Evolutionary conservation across 2,888 invertebrate species (phyloP).

Genomic region (Thecophora atra): DNA sequence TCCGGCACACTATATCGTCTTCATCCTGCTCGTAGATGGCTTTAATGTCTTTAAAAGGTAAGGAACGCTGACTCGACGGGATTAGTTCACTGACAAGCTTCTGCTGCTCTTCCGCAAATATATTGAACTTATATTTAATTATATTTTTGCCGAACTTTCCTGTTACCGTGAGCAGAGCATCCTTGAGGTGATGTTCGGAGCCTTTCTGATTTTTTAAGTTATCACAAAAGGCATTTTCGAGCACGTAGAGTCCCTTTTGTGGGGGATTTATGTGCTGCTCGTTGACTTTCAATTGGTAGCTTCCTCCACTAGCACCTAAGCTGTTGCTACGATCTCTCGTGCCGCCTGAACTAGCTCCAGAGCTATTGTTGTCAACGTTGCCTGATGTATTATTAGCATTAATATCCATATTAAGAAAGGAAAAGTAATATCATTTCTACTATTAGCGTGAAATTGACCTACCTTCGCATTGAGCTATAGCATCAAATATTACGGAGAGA

Average conservation of each 20-base stretch:
- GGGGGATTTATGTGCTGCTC: conserved; percentile 36
- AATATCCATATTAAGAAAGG: no score
- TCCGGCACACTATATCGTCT: conserved; percentile 61
- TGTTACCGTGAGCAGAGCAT: conserved; percentile 63
- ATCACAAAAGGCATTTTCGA: conserved; percentile 65
- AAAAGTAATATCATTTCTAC: neutral
- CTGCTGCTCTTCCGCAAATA: conserved; percentile 64
- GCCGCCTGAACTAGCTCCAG: conserved; percentile 60
- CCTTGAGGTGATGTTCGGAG: conserved; percentile 61
- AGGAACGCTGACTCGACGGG: conserved; percentile 59
- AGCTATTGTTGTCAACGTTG: conserved; percentile 59
- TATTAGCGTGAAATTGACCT: conserved; percentile 19
- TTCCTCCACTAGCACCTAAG: conserved; percentile 40
- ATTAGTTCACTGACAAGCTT: conserved; percentile 62
- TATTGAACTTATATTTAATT: conserved; percentile 65
- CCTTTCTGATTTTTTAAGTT: conserved; percentile 58
- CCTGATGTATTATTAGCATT: no score
- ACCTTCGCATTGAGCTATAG: conserved; percentile 62
- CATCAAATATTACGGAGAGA: conserved; percentile 65
- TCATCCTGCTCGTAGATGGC: conserved; percentile 58
- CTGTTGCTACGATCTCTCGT: conserved; percentile 56
- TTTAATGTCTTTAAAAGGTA: conserved; percentile 63
- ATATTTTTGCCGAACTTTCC: conserved; percentile 66
- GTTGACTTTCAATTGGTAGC: conserved; percentile 26
- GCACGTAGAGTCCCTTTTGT: conserved; percentile 59